phyloP scores from a whole-genome alignment of 2,113 vertebrate species.

The Chionomys nivalis region DNA sequence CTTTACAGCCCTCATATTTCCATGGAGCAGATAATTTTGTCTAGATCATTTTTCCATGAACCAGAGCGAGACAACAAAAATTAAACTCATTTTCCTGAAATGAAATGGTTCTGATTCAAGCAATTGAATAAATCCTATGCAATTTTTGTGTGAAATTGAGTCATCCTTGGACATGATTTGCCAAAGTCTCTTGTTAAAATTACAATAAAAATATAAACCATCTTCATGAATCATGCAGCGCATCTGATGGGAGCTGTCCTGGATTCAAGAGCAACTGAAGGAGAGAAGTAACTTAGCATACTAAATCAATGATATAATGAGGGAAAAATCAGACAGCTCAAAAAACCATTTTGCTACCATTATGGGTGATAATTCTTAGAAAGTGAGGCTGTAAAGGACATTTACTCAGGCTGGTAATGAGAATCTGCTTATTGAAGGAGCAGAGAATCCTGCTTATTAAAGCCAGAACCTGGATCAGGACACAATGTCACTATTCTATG shows the following conservation, averaged over 20 bases:
- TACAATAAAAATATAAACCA: neutral
- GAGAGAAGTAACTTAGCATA: neutral
- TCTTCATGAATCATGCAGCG: neutral
- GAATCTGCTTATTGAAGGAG: neutral
- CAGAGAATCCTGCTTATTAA: neutral
- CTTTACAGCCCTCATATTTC: neutral
- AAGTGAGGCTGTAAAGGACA: neutral
- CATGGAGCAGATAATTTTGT: neutral
- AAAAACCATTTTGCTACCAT: neutral
- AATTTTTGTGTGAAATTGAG: neutral
- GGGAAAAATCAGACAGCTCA: neutral
- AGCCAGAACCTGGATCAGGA: neutral
- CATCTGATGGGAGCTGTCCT: neutral
- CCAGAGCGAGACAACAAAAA: neutral
- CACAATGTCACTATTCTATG: neutral
- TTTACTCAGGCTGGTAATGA: neutral
- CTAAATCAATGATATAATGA: neutral
- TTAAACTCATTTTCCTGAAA: neutral
- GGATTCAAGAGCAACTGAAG: constrained; percentile 46
- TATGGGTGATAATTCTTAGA: constrained; percentile 27
- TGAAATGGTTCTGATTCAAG: constrained; percentile 15
- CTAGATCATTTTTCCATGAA: neutral
- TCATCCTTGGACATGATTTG: neutral
- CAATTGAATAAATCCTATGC: constrained; percentile 8
- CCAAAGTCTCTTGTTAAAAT: constrained; percentile 17